A percentile compares a stretch with the other conserved stretches of the same genome.
phyloP scores from a whole-genome alignment of 2,113 vertebrate species.

The Chlamydotis undulata region DNA sequence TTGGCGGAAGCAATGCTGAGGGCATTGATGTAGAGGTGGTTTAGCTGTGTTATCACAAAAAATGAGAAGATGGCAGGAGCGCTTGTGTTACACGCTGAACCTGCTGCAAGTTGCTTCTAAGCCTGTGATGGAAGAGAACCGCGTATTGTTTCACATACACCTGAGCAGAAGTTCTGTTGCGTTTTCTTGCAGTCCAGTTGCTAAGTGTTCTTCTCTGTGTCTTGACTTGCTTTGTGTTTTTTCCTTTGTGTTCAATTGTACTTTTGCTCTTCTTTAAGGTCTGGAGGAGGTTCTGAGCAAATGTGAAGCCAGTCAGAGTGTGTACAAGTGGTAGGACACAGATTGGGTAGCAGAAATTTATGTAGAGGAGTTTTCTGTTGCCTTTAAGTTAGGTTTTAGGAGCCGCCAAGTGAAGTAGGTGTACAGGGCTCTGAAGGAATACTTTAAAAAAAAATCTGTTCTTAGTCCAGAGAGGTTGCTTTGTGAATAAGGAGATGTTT shows the following conservation, averaged over 20 bases:
- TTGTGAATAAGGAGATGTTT: neutral
- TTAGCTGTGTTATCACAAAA: neutral
- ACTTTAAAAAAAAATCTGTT: neutral
- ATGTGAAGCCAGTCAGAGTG: neutral
- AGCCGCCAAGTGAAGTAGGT: neutral
- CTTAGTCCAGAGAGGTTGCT: neutral
- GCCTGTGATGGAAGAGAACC: neutral
- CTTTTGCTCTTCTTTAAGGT: neutral
- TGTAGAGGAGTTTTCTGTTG: neutral
- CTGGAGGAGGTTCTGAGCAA: neutral
- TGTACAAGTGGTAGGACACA: neutral
- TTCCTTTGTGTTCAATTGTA: neutral
- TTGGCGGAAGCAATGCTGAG: neutral
- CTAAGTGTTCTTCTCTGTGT: neutral
- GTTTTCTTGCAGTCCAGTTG: neutral
- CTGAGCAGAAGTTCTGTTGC: neutral
- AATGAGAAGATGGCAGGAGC: neutral
- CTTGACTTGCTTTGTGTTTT: neutral
- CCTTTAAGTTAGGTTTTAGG: neutral
- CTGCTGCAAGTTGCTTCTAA: neutral
- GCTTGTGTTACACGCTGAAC: neutral
- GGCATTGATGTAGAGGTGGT: accelerated
- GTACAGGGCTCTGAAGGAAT: neutral
- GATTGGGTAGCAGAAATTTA: neutral
- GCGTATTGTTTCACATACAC: neutral